These are phyloP conservation scores for Osmerus eperlanus DNA, from an alignment of 2,113 vertebrate genomes.

Conservation along the genomic window DNA sequence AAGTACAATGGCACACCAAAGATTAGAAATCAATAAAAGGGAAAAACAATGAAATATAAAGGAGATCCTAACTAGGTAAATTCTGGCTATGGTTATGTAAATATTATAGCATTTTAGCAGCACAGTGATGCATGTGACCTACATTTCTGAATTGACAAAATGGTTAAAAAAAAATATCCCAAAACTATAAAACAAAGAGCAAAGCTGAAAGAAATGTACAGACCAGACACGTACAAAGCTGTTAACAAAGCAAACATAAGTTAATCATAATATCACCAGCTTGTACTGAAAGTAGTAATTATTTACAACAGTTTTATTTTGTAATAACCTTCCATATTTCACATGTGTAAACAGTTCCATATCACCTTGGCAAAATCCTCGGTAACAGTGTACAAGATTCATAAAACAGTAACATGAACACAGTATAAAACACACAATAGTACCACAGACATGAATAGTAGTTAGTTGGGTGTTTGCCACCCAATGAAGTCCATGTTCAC, in stretches of 20 bases:
- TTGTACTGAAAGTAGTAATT: conserved; percentile 37
- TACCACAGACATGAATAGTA: conserved; percentile 2
- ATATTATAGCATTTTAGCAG: too few species aligned
- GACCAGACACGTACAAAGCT: conserved; percentile 3
- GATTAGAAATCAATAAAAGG: too few species aligned
- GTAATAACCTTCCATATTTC: conserved; percentile 24
- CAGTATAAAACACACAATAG: conserved; percentile 51
- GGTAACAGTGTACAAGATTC: conserved; percentile 38
- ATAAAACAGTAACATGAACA: conserved; percentile 37
- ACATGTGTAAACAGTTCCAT: conserved; percentile 32
- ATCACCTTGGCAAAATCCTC: conserved; percentile 10
- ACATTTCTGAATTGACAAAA: too few species aligned
- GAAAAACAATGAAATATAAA: too few species aligned
- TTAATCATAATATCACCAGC: conserved; percentile 12
- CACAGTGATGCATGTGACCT: too few species aligned
- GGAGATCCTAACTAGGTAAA: too few species aligned
- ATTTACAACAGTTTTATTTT: conserved; percentile 59
- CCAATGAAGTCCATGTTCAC: conserved; percentile 40
- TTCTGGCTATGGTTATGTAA: too few species aligned
- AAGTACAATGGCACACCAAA: too few species aligned
- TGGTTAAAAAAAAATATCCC: too few species aligned
- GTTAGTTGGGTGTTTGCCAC: neutral
- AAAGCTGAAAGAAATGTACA: conserved; percentile 10
- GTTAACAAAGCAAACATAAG: conserved; percentile 16
- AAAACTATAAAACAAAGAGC: neutral